These are phyloP conservation scores for Odontophorus gujanensis DNA, from an alignment of 2,113 vertebrate species.

Conservation along the genomic window DNA sequence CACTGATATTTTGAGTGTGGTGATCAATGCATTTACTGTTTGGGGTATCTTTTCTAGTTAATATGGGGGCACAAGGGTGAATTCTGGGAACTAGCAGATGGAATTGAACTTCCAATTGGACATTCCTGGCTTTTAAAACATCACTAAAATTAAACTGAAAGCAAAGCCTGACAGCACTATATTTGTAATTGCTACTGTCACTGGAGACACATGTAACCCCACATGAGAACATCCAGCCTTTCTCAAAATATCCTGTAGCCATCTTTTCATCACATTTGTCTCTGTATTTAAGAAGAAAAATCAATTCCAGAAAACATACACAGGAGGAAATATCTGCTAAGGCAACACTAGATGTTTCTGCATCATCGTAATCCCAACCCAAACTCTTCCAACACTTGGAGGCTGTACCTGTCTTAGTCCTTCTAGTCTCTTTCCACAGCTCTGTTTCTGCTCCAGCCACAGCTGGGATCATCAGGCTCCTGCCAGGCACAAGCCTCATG, in stretches of 20 bases:
- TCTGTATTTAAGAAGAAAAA: background rate
- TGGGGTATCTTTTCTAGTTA: background rate
- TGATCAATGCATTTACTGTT: background rate
- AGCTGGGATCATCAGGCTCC: background rate
- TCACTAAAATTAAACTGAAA: background rate
- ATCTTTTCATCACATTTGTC: background rate
- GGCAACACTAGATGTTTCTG: background rate
- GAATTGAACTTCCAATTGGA: background rate
- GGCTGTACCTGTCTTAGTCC: background rate
- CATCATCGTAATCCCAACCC: background rate
- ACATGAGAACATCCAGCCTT: background rate
- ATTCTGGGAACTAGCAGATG: background rate
- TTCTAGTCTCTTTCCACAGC: background rate
- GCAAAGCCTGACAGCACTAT: background rate
- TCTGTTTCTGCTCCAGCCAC: background rate
- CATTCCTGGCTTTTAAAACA: background rate
- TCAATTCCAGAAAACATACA: background rate
- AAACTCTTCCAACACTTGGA: background rate
- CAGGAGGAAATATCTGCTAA: background rate
- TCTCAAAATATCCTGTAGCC: background rate
- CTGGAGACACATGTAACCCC: background rate
- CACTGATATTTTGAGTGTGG: background rate
- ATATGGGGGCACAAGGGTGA: background rate
- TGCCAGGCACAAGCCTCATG: background rate
- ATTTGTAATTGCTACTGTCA: background rate